Evolutionary conservation across 2,888 invertebrate species (phyloP).

Genomic region (Thecophora atra): DNA sequence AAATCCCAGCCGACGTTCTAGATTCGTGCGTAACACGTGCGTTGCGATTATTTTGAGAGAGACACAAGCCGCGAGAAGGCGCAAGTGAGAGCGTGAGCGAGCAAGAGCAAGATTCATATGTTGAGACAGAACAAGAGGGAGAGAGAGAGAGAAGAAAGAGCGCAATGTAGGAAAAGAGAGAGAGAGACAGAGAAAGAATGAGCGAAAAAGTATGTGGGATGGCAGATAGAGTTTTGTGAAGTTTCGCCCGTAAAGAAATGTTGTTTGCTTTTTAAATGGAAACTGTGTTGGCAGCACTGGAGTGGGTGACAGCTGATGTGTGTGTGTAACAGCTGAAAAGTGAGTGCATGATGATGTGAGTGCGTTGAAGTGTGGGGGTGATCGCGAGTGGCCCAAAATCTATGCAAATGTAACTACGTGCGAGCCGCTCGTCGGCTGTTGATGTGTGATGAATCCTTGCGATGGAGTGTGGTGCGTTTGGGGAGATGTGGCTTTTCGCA

Average conservation of each 20-base stretch:
- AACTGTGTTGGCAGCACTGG: conserved; percentile 16
- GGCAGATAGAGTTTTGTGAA: background rate
- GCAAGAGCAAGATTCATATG: conserved; percentile 1
- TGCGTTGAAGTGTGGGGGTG: conserved; percentile 20
- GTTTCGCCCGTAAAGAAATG: background rate
- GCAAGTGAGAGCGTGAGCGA: conserved; percentile 25
- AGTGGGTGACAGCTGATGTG: background rate
- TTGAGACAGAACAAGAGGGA: background rate
- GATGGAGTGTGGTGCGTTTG: conserved; percentile 26
- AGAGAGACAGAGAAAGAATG: conserved; percentile 8
- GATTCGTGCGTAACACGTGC: conserved; percentile 11
- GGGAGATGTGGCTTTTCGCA: conserved; percentile 5
- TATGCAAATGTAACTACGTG: background rate
- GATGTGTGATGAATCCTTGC: background rate
- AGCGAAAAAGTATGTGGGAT: background rate
- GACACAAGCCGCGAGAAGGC: conserved; percentile 14
- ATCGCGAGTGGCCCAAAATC: background rate
- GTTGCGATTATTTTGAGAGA: background rate
- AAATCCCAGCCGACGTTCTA: conserved; percentile 74
- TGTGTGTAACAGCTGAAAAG: conserved; percentile 7
- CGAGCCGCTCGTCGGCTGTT: background rate
- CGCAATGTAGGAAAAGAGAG: conserved; percentile 19
- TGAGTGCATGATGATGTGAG: conserved; percentile 39
- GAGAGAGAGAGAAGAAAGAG: conserved; percentile 26
- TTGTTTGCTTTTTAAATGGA: conserved; percentile 26